Evolutionary conservation across 2,113 vertebrate genomes (phyloP).

Genomic region (Antechinus flavipes): DNA sequence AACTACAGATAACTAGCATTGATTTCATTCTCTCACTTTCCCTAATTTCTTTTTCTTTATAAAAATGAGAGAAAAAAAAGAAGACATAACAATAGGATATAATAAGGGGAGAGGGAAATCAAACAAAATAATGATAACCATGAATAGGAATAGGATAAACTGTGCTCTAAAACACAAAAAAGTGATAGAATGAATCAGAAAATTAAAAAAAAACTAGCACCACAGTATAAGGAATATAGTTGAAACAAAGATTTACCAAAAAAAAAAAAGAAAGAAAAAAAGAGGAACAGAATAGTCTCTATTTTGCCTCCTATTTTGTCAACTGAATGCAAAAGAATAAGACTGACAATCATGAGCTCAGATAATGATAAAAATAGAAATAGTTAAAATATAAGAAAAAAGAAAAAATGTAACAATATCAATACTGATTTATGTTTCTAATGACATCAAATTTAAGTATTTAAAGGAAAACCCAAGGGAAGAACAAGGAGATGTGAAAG

Average conservation of each 20-base stretch:
- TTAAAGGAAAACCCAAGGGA: neutral
- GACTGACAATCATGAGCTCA: neutral
- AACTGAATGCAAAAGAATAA: neutral
- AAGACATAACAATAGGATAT: neutral
- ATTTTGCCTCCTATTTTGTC: neutral
- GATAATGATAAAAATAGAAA: neutral
- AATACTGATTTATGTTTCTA: neutral
- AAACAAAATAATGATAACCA: neutral
- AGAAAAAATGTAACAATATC: neutral
- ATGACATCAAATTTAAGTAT: neutral
- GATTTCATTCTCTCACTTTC: neutral
- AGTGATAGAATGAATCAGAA: neutral
- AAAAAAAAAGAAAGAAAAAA: neutral
- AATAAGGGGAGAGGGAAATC: neutral
- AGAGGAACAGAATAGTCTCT: neutral
- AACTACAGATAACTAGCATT: neutral
- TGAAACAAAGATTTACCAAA: neutral
- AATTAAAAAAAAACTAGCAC: neutral
- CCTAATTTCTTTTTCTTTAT: neutral
- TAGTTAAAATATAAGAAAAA: neutral
- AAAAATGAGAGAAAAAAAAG: neutral
- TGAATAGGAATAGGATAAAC: neutral
- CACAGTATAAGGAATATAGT: neutral
- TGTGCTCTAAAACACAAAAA: neutral
- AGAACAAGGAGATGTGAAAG: neutral